Conservation (phyloP, 2,888 invertebrate species). For the Dolichopus griseipennis region DNA sequence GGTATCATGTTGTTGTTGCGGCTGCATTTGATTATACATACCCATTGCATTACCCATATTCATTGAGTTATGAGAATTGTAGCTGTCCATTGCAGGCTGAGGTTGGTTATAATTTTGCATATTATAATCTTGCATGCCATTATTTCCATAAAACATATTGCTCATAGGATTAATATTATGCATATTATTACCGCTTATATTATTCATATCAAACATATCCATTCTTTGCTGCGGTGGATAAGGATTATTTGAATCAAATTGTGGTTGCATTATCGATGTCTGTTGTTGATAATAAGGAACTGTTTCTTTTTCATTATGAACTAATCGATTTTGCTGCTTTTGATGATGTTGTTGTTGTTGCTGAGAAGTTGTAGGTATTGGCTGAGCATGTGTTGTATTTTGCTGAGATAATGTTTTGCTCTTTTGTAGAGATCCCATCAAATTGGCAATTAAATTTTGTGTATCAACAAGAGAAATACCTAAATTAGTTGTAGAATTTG, state of each 20-base stretch:
- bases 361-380: background rate
- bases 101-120: background rate
- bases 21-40: background rate
- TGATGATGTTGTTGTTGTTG: background rate
- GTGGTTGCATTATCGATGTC: background rate
- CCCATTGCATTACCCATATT: too few species aligned
- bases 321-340: background rate
- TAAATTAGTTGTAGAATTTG: constrained; percentile 16
- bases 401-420: constrained; percentile 20
- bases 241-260: background rate
- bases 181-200: background rate
- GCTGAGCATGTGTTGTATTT: background rate
- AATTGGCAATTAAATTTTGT: constrained; percentile 53
- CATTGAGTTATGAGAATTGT: background rate
- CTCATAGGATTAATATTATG: too few species aligned
- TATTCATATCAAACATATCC: background rate
- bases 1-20: background rate
- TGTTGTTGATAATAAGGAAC: background rate
- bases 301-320: background rate
- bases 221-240: background rate
- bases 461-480: constrained; percentile 48
- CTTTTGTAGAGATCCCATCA: constrained; percentile 52
- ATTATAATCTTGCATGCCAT: background rate
- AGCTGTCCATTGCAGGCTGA: background rate
- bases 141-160: background rate